Percentiles rank a stretch among this genome's conserved stretches.
phyloP scores from a whole-genome alignment of 2,888 invertebrate genomes.

The Hoplodrina ambigua region DNA sequence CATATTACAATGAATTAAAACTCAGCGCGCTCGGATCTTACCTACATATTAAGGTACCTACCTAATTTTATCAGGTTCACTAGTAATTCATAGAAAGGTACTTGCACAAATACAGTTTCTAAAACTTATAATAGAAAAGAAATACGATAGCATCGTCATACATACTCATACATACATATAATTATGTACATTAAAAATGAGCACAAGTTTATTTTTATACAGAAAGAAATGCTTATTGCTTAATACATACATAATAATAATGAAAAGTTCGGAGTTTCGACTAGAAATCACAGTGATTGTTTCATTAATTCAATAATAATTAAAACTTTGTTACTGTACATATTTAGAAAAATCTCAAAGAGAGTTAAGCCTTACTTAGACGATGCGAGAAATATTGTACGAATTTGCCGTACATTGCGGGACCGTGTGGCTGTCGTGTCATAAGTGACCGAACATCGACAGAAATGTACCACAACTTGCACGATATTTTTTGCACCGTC shows the following conservation, averaged over 20 bases:
- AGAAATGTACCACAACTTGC: no score
- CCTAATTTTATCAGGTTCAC: not conserved
- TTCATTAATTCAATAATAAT: conserved; percentile 61
- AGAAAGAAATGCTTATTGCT: conserved; percentile 83
- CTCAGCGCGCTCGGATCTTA: no score
- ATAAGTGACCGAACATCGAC: no score
- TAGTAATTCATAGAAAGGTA: conserved; percentile 2
- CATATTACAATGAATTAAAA: no score
- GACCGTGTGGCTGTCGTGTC: no score
- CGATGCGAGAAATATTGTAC: no score
- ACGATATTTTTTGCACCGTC: no score
- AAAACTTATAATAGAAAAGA: conserved; percentile 50
- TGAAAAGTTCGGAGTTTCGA: conserved; percentile 79
- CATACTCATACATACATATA: conserved; percentile 60
- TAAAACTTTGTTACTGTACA: conserved; percentile 24
- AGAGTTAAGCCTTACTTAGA: no score
- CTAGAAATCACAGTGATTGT: conserved; percentile 85
- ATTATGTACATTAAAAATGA: conserved; percentile 77
- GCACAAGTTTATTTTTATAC: conserved; percentile 76
- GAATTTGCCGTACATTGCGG: no score
- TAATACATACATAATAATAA: conserved; percentile 73
- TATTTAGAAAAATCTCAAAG: conserved; percentile 24
- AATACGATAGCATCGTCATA: conserved; percentile 59
- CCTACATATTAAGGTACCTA: no score
- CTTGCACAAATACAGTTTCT: conserved; percentile 51